Base-by-base conservation (phyloP, 2,797 vertebrate species). In the Semotilus atromaculatus region DNA sequence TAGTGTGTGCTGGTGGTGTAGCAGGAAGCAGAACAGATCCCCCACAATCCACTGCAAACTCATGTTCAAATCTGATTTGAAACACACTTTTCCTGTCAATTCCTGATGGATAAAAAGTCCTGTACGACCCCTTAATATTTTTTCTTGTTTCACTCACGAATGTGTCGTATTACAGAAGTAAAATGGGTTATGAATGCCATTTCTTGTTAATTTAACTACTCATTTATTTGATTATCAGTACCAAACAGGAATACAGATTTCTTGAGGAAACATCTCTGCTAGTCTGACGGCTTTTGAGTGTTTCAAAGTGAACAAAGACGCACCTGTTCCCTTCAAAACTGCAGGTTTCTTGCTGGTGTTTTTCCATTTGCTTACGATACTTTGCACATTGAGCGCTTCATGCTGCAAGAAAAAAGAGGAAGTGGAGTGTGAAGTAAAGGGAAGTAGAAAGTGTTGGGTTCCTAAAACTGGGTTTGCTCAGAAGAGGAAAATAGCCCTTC, bases 361-460 rank as follows among this genome's bases (percentile, higher is more conserved):
- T 72, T 23, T 38, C 23, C 34, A 58, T 23, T 18, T 53, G 7
- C 18, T 53, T 23, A 5, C 8, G 8, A 67, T 23, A 5, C 21
- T 14, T 62, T 23, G 31, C 13, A 18, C n/a, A n/a, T n/a, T n/a
- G n/a, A 36, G 26, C 1, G 5, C 11, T 60, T 81, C 7, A 6
- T 51, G 23, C 43, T 75, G 58, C 60, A 38, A 58, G 51, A 43
- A n/a, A 14, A 85, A 89, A 88, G 81, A 87, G 88, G 88, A 88
- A 89, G 70, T 60, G 7, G 36, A 79, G 23, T 34, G 16, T 81
- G 29, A 16, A 29, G 70, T 62, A 23, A 85, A 66, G 53, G 77
- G 87, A 89, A 88, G 83, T 84, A 83, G 31, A 80, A 86, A 67
- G 60, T 48, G 19, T 79, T 48, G 34, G 58, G 80, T 88, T 89